Evolutionary conservation across 2,888 invertebrate genomes (phyloP), one percentile per base, ranked within the genome.

Genomic region (Oscheius onirici): DNA sequence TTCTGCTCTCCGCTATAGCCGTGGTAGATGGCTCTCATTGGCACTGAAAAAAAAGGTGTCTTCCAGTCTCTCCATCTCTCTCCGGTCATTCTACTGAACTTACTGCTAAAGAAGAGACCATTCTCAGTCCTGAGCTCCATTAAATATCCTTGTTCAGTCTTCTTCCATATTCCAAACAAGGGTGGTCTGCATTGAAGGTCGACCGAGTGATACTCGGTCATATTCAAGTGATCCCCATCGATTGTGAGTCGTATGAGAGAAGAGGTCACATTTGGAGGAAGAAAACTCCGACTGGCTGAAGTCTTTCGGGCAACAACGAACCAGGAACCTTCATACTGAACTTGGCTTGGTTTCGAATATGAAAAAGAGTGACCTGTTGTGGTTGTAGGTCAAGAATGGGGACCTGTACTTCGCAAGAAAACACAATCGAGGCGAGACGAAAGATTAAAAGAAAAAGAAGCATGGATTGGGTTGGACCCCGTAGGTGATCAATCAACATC

Each of bases 251-350:
- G 69, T 17, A 81, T 73, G 54, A 75, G 73, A 17, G 78, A 78
- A 3, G 81, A 80, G 22, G 52, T 73, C 57, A 77, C 75, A 20
- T 76, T 74, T n/a, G 71, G 73, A 26, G 77, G 76, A 3, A 77
- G 70, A 60, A 74, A 76, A 70, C 74, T 74, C 11, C 69, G 54
- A 17, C 69, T 66, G 11, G 67, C 60, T 5, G 79, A 74, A 15
- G 73, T 70, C 52, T 80, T 80, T 24, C 77, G 60, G 10, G 81
- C 81, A 15, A 81, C 71, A 49, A 81, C 77, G 63, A 81, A 81
- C 81, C 81, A 81, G 2, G 80, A 77, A 22, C 81, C 81, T 68
- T 81, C 79, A 72, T 79, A 78, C 79, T 81, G 74, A 66, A 49
- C 20, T 49, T 20, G 1, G 3, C 3, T 6, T 20, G 3, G 49